These are phyloP conservation scores for Heliothis peltigera DNA, from an alignment of 2,888 invertebrate genomes.

Conservation along the genomic window DNA sequence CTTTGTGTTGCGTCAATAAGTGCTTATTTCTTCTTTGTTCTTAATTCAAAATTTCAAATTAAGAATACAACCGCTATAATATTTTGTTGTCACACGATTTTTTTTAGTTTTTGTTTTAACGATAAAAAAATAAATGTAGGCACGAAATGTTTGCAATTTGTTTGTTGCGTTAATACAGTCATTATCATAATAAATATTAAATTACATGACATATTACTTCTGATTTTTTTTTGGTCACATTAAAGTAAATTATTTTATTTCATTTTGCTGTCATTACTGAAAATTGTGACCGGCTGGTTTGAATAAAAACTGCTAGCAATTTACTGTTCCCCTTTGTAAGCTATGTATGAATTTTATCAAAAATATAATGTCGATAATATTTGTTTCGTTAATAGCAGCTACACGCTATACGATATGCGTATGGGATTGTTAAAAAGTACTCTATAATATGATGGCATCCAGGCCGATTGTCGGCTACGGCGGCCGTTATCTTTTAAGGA, in stretches of 20 bases:
- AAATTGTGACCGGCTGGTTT: not conserved
- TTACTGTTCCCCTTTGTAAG: not conserved
- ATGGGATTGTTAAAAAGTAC: no score
- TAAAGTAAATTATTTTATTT: not conserved
- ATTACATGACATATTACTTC: not conserved
- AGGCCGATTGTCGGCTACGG: no score
- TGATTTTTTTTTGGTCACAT: not conserved
- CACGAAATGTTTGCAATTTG: not conserved
- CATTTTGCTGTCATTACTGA: not conserved
- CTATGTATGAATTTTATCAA: not conserved
- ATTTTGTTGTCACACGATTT: not conserved
- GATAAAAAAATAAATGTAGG: not conserved
- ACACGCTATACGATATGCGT: no score
- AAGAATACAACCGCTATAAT: no score
- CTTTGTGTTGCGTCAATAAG: no score
- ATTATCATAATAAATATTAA: conserved; percentile 2
- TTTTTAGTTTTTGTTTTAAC: not conserved
- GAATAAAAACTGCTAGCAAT: not conserved
- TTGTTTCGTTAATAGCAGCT: no score
- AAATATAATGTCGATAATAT: not conserved
- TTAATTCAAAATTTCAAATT: no score
- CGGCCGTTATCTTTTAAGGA: no score
- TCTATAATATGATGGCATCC: no score
- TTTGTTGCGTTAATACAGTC: not conserved
- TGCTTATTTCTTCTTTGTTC: no score